Evolutionary conservation across 2,888 invertebrate genomes (phyloP).

Genomic region (Microplitis manilae): DNA sequence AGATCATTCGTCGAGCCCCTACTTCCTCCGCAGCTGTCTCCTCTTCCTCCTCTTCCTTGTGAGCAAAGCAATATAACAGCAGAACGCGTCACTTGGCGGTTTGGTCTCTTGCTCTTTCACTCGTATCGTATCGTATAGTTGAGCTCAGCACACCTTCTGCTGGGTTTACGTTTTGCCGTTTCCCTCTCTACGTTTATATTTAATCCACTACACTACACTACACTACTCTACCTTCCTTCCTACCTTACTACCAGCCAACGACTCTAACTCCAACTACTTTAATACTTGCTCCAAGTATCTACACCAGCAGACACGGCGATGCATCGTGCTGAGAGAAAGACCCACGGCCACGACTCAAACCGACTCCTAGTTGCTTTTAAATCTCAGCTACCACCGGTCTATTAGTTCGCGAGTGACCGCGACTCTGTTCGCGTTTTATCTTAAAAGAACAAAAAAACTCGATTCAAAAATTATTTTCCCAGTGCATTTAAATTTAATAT

Average conservation of each 20-base stretch:
- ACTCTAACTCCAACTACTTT: not conserved
- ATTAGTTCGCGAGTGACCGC: constrained; percentile 29
- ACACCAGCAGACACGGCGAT: constrained; percentile 48
- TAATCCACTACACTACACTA: not conserved
- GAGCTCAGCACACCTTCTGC: constrained; percentile 27
- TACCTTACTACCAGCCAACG: not conserved
- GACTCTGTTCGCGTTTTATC: constrained; percentile 6
- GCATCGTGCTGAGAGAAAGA: constrained; percentile 67
- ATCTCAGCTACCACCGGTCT: constrained; percentile 51
- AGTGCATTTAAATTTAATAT: no score
- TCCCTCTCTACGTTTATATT: constrained; percentile 53
- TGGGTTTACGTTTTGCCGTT: constrained; percentile 59
- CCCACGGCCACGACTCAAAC: constrained; percentile 60
- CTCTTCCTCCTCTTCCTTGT: constrained; percentile 7
- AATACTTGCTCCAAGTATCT: not conserved
- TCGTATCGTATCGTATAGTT: not conserved
- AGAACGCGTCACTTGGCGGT: constrained; percentile 39
- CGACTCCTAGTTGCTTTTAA: constrained; percentile 66
- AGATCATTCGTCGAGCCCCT: constrained; percentile 8
- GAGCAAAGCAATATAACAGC: constrained; percentile 29
- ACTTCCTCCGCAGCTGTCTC: constrained; percentile 41
- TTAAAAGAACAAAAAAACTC: not conserved
- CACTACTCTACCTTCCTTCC: not conserved
- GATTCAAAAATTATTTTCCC: no score
- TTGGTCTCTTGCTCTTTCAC: constrained; percentile 43